phyloP scores from a whole-genome alignment of 2,113 vertebrate species.

The Argyrosomus japonicus region DNA sequence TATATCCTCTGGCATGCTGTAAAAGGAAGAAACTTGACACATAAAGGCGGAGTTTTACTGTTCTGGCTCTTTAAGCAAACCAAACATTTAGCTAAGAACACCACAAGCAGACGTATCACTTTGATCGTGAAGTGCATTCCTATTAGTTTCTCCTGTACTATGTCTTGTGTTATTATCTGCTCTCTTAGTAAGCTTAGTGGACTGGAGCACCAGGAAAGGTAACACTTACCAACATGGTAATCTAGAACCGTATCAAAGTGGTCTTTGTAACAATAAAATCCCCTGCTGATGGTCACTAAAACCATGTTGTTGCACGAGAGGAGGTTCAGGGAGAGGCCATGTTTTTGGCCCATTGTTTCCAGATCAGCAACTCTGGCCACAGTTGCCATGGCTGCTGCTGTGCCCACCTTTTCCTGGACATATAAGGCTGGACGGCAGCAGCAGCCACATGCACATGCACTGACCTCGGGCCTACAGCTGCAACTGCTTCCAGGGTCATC shows the following conservation, averaged over 20 bases:
- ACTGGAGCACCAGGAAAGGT: slow-evolving; percentile 1
- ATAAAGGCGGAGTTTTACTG: slow-evolving; percentile 9
- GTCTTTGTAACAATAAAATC: slow-evolving; percentile 37
- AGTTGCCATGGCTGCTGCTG: slow-evolving; percentile 75
- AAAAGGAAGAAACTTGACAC: slow-evolving; percentile 40
- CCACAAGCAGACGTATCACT: slow-evolving; percentile 4
- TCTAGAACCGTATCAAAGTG: slow-evolving; percentile 26
- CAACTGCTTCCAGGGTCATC: slow-evolving; percentile 45
- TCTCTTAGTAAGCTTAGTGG: not conserved
- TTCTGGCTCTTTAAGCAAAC: slow-evolving; percentile 45
- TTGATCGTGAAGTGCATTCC: not conserved
- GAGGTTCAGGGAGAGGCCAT: slow-evolving; percentile 73
- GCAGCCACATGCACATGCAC: slow-evolving; percentile 49
- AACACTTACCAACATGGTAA: slow-evolving; percentile 4
- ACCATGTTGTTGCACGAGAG: slow-evolving; percentile 45
- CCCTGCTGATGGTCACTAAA: slow-evolving; percentile 32
- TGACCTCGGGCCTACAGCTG: slow-evolving; percentile 20
- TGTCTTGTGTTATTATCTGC: slow-evolving; percentile 2
- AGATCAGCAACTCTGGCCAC: slow-evolving; percentile 69
- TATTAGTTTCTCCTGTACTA: slow-evolving; percentile 3
- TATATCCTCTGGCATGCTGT: slow-evolving; percentile 49
- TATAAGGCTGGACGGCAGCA: slow-evolving; percentile 73
- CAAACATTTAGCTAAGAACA: slow-evolving; percentile 34
- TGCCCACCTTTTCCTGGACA: slow-evolving; percentile 81
- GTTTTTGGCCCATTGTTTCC: slow-evolving; percentile 78